A percentile compares a stretch with the other conserved stretches of the same genome.
Evolutionary conservation across 2,888 invertebrate species (phyloP).

Genomic region (Andrena flavipes): DNA sequence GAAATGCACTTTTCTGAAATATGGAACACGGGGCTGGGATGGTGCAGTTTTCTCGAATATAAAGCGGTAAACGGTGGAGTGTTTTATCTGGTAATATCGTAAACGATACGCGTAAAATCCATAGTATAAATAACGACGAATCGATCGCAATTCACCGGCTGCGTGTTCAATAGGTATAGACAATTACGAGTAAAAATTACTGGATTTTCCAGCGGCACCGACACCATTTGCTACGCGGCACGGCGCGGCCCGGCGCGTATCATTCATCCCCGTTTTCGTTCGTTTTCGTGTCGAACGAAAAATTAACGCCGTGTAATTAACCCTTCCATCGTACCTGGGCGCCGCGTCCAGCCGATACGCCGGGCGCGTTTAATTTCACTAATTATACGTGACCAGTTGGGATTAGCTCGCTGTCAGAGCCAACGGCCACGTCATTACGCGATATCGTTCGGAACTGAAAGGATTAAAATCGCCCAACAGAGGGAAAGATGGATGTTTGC

Average conservation of each 20-base stretch:
- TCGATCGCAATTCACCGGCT: constrained; percentile 27
- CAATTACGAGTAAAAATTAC: constrained; percentile 59
- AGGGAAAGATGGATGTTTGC: constrained; percentile 25
- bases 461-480: constrained; percentile 58
- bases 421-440: constrained; percentile 59
- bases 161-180: constrained; percentile 8
- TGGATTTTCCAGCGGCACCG: constrained; percentile 36
- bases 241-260: constrained; percentile 14
- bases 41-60: constrained; percentile 40
- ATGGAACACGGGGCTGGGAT: constrained; percentile 5
- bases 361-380: constrained; percentile 64
- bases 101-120: constrained; percentile 41
- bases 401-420: constrained; percentile 61
- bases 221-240: constrained; percentile 4
- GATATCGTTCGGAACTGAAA: constrained; percentile 61
- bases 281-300: constrained; percentile 56
- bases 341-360: constrained; percentile 40
- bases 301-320: constrained; percentile 63
- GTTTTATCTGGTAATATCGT: constrained; percentile 50
- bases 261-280: constrained; percentile 46
- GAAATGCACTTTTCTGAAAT: constrained; percentile 66
- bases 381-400: constrained; percentile 63
- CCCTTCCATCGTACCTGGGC: constrained; percentile 37
- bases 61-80: constrained; percentile 38
- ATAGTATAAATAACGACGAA: constrained; percentile 42